phyloP scores from a whole-genome alignment of 2,113 vertebrate species.

The Xenopus laevis region DNA sequence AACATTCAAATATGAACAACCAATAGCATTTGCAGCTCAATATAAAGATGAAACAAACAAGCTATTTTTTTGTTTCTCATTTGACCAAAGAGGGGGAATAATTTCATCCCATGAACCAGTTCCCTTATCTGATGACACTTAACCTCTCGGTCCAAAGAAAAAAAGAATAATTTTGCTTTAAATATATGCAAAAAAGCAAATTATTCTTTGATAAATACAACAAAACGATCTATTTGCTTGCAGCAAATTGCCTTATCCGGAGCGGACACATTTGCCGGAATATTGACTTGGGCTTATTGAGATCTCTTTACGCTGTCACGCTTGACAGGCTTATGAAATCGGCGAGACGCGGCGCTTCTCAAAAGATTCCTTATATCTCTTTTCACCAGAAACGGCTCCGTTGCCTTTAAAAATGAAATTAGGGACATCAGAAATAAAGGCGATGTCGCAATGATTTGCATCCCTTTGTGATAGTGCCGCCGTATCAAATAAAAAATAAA shows the following conservation, averaged over 20 bases:
- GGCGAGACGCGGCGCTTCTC: background rate
- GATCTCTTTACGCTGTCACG: conserved; percentile 18
- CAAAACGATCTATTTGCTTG: conserved; percentile 28
- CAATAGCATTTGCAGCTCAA: no score
- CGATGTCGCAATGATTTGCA: background rate
- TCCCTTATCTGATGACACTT: no score
- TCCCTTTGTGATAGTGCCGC: conserved; percentile 4
- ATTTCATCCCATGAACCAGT: no score
- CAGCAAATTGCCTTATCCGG: conserved; percentile 14
- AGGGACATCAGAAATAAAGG: conserved; percentile 10
- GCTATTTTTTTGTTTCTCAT: no score
- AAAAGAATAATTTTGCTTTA: no score
- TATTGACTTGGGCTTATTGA: conserved; percentile 14
- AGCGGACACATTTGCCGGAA: conserved; percentile 24
- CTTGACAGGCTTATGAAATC: conserved; percentile 27
- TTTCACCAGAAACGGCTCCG: background rate
- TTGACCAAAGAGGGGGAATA: no score
- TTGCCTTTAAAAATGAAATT: background rate
- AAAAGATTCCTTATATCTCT: conserved; percentile 10
- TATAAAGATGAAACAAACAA: no score
- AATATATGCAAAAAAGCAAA: no score
- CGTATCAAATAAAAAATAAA: conserved; percentile 4
- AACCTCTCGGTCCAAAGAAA: no score
- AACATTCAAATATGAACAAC: no score
- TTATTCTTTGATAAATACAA: conserved; percentile 1